Evolutionary conservation across 2,888 invertebrate species (phyloP), one percentile per base, ranked within the genome.

Genomic region (Lordiphosa fenestrarum): DNA sequence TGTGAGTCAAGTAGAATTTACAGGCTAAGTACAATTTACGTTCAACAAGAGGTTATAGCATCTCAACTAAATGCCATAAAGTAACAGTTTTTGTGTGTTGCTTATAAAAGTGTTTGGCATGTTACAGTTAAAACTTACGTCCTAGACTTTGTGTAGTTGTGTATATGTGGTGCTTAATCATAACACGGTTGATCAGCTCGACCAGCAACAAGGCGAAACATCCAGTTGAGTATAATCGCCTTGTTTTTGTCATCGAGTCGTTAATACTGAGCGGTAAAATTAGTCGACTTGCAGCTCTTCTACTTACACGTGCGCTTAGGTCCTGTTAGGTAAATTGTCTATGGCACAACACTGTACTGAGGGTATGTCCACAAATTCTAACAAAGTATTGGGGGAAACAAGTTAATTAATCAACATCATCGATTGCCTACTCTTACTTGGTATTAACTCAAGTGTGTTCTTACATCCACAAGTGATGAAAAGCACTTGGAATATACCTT

Each of bases 31-130:
- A 80, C 66, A 67, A 67, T 72, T 73, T 74, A 85, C 53, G 68
- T 71, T 84, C 75, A 83, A 85, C 84, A 85, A 85, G 83, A 73
- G 70, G 63, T 73, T 85, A 82, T 66, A 71, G 78, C 71, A 59
- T 73, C 57, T 62, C 40, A 71, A 64, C 72, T 68, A 66, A 58
- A 83, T 77, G 84, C 84, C 69, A 77, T 81, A 75, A 80, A 84
- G 67, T 71, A 73, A 73, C 75, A 78, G 72, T 15, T 73, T 64
- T 53, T 59, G 50, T 56, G 70, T 78, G 53, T 61, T 19, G 15
- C 30, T 62, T 75, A 71, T 71, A 85, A 69, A 72, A 72, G 69
- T 55, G 49, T 72, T 66, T 71, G 65, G 38, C 67, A 70, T 73
- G 60, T 73, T 74, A 80, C 73, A 78, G 70, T 80, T 80, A 80